Evolutionary conservation across 2,797 vertebrate species (phyloP).

Genomic region (Leptatherina wallacei): DNA sequence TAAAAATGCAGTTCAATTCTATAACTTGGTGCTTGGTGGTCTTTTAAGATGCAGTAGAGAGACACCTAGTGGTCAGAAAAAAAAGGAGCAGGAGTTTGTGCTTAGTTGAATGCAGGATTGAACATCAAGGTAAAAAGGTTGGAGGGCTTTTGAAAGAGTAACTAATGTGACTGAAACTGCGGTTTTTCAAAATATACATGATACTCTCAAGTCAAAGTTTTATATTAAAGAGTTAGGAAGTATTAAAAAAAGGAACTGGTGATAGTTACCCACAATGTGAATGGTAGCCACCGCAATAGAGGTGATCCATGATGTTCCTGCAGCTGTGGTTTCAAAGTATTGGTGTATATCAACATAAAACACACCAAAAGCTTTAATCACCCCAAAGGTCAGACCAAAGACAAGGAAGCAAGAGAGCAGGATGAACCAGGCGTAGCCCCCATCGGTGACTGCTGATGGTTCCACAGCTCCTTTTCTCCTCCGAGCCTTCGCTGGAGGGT

Average conservation of each 20-base stretch:
- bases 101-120: not conserved
- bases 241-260: not conserved
- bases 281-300: conserved; percentile 73
- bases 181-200: too few species aligned
- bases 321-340: conserved; percentile 73
- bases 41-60: not conserved
- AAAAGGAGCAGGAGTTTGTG: not conserved
- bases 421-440: conserved; percentile 74
- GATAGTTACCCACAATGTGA: conserved; percentile 68
- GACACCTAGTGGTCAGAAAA: too few species aligned
- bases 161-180: too few species aligned
- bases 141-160: not conserved
- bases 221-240: not conserved
- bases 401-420: conserved; percentile 74
- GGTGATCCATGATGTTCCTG: conserved; percentile 77
- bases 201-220: too few species aligned
- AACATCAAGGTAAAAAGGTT: not conserved
- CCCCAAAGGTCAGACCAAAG: conserved; percentile 76
- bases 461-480: not conserved
- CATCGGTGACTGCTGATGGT: conserved; percentile 41
- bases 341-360: conserved; percentile 74
- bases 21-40: too few species aligned
- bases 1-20: too few species aligned
- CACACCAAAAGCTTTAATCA: conserved; percentile 76
- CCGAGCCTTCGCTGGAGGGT: conserved; percentile 35